Base-by-base conservation (phyloP, 2,113 vertebrate species). In the Festucalex cinctus region DNA sequence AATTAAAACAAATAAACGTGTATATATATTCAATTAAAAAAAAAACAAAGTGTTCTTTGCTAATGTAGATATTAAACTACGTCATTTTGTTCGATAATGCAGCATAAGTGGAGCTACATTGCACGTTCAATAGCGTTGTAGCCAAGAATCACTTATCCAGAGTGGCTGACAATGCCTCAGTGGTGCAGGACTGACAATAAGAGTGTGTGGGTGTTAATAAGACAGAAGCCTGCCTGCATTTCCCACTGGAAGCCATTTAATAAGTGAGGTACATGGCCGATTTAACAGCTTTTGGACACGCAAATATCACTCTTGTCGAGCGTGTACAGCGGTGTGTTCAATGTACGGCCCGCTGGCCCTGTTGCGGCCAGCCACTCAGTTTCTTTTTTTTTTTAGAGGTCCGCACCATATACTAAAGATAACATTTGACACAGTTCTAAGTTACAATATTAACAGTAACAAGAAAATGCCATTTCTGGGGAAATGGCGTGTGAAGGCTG, bases 111-210 rank as follows among this genome's bases (percentile, higher is more conserved):
- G 16, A 79, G 71, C 60, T 69, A 9, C 16, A 8, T 16, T 69
- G 64, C 17, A n/a, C 70, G 76, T 65, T 69, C 12, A 26, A 32
- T 61, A 44, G n/a, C 14, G 28, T 63, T 57, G 17, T n/a, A 58
- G 76, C 63, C 62, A 77, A 62, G 71, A 43, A 20, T 61, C 70
- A 71, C 44, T 69, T 48, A 73, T 65, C 35, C 64, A 64, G 62
- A 75, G 77, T 54, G 61, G 61, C 71, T 75, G 60, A 82, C 79
- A 66, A 69, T 79, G 79, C 78, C 69, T 82, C 81, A 82, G 65
- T 61, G 10, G 46, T 63, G 71, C 74, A 22, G 69, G 68, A 78
- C 63, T 22, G 78, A 78, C 76, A 85, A 81, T 74, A 72, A 70
- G 79, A 65, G 73, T 37, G 75, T 61, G 86, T 84, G 80, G 80